These are phyloP conservation scores for Belonocnema kinseyi DNA, from an alignment of 1,140 invertebrate genomes.

Conservation along the genomic window DNA sequence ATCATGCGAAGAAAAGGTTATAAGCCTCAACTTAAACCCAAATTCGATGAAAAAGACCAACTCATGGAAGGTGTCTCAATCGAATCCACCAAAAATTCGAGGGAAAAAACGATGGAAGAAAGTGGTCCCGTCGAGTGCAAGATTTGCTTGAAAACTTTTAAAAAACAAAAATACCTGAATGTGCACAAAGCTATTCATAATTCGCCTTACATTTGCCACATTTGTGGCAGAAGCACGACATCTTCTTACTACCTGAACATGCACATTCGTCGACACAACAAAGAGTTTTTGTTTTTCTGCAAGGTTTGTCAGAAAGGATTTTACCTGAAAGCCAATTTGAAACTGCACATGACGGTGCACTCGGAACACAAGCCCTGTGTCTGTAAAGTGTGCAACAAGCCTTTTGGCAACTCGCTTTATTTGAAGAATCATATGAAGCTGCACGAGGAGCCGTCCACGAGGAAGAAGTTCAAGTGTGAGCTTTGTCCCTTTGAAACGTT, in stretches of 20 bases:
- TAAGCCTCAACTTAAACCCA: too few species aligned
- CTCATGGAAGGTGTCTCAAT: too few species aligned
- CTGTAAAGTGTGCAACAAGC: conserved; percentile 75
- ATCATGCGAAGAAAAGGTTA: too few species aligned
- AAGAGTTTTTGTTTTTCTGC: conserved; percentile 74
- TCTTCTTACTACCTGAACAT: conserved; percentile 60
- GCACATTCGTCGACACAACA: conserved; percentile 63
- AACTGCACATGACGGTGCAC: conserved; percentile 62
- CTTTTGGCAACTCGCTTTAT: conserved; percentile 64
- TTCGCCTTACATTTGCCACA: conserved; percentile 56
- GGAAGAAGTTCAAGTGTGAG: conserved; percentile 57
- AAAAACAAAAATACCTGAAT: conserved; percentile 61
- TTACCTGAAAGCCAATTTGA: conserved; percentile 77
- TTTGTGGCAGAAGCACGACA: conserved; percentile 60
- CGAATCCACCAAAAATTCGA: too few species aligned
- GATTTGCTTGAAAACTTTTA: conserved; percentile 77
- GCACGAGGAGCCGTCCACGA: conserved; percentile 34
- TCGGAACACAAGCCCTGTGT: conserved; percentile 54
- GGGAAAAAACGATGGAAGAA: background rate
- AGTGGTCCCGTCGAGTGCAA: conserved; percentile 68
- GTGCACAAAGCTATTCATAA: conserved; percentile 58
- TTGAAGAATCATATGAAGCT: conserved; percentile 61
- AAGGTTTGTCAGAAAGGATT: conserved; percentile 85
- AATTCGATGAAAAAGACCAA: too few species aligned
- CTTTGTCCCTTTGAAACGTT: conserved; percentile 61